phyloP scores from a whole-genome alignment of 2,888 invertebrate genomes.

The Meliscaeva auricollis region DNA sequence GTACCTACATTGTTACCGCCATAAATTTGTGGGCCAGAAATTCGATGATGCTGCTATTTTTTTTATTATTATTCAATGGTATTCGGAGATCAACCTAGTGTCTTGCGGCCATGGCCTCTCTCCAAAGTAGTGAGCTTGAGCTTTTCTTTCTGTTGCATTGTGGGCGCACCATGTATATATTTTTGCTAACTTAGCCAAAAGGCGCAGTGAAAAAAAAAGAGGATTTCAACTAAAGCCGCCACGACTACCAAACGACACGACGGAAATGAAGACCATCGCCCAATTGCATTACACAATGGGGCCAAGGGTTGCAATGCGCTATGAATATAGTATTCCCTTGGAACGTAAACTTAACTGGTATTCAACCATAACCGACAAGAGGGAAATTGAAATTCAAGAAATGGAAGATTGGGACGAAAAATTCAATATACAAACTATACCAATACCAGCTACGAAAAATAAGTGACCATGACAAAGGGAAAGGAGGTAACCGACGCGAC shows the following conservation, averaged over 20 bases:
- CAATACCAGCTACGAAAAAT: background rate
- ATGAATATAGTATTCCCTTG: conserved; percentile 29
- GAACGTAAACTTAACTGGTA: conserved; percentile 34
- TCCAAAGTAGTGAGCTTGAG: background rate
- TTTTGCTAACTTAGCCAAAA: conserved; percentile 65
- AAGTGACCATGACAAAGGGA: too few relatives aligned
- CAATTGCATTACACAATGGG: conserved; percentile 71
- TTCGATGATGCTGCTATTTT: conserved; percentile 70
- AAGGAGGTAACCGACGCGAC: background rate
- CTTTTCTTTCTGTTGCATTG: conserved; percentile 33
- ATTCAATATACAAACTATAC: conserved; percentile 20
- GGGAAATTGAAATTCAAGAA: conserved; percentile 5
- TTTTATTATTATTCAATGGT: conserved; percentile 42
- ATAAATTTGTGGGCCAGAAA: conserved; percentile 68
- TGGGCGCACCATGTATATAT: conserved; percentile 47
- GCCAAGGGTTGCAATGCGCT: conserved; percentile 36
- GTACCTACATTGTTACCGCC: conserved; percentile 39
- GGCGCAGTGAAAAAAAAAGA: conserved; percentile 14
- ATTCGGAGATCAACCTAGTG: conserved; percentile 45
- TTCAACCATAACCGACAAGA: conserved; percentile 14
- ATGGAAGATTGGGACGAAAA: conserved; percentile 5
- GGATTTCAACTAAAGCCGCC: conserved; percentile 12
- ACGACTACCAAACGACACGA: conserved; percentile 5
- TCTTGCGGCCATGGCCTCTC: conserved; percentile 68
- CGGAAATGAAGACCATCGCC: conserved; percentile 60